Base-by-base conservation (phyloP, 2,888 invertebrate genomes). In the Metellina segmentata region DNA sequence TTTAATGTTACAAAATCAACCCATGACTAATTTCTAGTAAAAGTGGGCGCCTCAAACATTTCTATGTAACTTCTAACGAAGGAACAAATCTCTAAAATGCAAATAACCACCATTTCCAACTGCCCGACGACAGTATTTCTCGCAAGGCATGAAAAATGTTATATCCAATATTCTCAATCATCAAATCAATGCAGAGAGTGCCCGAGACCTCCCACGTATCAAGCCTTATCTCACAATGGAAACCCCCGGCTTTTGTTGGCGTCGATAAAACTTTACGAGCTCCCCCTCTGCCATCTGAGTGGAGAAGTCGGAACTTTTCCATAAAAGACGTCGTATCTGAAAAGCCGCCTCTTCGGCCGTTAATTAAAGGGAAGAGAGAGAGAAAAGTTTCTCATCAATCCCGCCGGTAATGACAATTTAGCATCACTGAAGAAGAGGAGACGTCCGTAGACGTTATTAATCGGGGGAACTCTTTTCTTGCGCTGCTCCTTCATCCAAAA, bases 391-490 rank as follows among this genome's bases (percentile, higher is more conserved):
- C 69, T 20, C 81, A 61, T 61, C 78, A 16, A 70, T 78, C 49
- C 61, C 16, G 20, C 75, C 51, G 69, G 85, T 74, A 85, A 70
- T 77, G 85, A 75, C 85, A 69, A 77, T 86, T 78, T 69, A 86
- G n/a, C 77, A 86, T 77, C 49, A 70, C 20, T 48, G 51, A 34
- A 34, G 81, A 52, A 34, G 19, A 53, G 8, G 52, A 49, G 72
- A 34, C 4, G 34, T 69, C 13, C 34, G 85, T 85, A 61, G 85
- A 85, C 70, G 52, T 61, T 85, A 85, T 79, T 85, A 85, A 85
- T 75, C 85, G 52, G 19, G 16, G 71, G 85, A 70, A 85, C 85
- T 85, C 53, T 20, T 86, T 78, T 78, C 77, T 85, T 85, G 19
- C 85, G 85, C 77, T 1, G 48, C 61, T 86, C 51, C 49, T 1